Conservation (phyloP, 2,113 vertebrate species). For the Chamaea fasciata region DNA sequence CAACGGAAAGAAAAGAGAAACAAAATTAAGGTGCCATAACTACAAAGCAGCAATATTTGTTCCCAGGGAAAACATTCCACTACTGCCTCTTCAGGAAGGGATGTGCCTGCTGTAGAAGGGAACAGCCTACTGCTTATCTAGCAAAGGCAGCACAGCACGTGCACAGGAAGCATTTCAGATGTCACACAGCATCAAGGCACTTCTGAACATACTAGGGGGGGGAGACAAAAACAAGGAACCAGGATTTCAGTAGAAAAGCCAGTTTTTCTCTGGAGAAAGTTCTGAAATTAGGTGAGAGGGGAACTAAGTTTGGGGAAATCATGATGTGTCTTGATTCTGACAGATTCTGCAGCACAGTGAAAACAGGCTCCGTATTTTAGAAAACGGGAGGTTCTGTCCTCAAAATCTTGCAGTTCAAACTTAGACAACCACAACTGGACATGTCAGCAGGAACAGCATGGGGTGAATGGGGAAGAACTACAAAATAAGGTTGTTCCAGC, state of each 20-base stretch:
- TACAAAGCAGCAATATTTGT: neutral
- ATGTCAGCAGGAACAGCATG: neutral
- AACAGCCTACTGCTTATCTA: neutral
- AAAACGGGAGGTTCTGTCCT: neutral
- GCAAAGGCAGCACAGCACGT: neutral
- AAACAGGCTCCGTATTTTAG: neutral
- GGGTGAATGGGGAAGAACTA: neutral
- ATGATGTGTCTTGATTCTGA: neutral
- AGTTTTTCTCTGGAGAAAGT: neutral
- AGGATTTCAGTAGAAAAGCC: neutral
- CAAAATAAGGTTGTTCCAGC: neutral
- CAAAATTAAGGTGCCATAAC: neutral
- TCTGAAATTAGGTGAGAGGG: neutral
- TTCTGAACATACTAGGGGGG: neutral
- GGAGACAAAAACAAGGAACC: neutral
- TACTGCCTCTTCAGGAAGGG: neutral
- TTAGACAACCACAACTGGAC: neutral
- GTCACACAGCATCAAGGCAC: neutral
- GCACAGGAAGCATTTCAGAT: neutral
- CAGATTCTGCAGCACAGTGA: rapidly evolving
- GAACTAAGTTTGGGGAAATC: neutral
- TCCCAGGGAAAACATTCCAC: neutral
- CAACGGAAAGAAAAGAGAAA: neutral
- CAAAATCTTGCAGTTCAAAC: neutral
- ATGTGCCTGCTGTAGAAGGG: neutral